A percentile compares a stretch with the other conserved stretches of the same genome.
Conservation (phyloP, 1,140 invertebrate genomes). For the Physella acuta region DNA sequence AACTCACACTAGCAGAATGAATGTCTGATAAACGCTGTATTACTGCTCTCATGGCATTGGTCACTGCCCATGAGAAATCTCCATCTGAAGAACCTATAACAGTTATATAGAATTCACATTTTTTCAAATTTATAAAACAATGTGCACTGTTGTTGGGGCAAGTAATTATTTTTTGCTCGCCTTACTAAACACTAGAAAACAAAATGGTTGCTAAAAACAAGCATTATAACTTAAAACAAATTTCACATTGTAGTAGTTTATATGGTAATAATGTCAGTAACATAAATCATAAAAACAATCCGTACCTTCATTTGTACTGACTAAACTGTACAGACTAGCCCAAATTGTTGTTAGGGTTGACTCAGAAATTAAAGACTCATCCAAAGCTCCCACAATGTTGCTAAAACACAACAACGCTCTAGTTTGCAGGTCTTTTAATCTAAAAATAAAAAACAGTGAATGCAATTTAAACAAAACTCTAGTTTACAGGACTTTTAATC, state of each 20-base stretch:
- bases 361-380: constrained; percentile 5
- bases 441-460: background rate
- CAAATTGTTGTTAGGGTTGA: constrained; percentile 2
- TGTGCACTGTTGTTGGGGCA: no score
- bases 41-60: constrained; percentile 19
- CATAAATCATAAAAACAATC: no score
- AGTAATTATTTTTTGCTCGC: no score
- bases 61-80: constrained; percentile 19
- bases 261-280: no score
- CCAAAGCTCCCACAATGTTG: constrained; percentile 15
- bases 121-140: no score
- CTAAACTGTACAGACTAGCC: constrained; percentile 8
- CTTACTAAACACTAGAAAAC: no score
- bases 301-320: background rate
- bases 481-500: background rate
- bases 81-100: no score
- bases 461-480: background rate
- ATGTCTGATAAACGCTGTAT: constrained; percentile 3
- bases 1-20: background rate
- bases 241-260: no score
- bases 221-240: no score
- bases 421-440: constrained; percentile 17
- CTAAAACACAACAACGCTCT: constrained; percentile 16
- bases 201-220: no score
- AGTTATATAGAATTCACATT: no score